These are phyloP conservation scores for Brachionus calyciflorus DNA, from an alignment of 1,140 invertebrate genomes.

Conservation along the genomic window DNA sequence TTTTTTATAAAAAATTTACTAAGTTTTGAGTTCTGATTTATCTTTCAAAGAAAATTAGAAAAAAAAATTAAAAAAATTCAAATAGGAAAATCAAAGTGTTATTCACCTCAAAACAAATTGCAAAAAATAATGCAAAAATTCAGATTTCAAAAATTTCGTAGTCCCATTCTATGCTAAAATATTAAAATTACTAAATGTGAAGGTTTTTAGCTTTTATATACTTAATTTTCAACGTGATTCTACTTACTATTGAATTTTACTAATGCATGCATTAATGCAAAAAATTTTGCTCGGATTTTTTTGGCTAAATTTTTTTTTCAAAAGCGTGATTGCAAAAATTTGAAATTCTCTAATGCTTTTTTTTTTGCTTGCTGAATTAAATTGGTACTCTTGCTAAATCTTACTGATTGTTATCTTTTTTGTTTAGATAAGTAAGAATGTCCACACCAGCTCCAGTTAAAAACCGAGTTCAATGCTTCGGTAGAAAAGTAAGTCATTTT, in stretches of 20 bases:
- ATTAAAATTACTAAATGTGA: neutral
- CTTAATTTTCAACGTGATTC: constrained; percentile 45
- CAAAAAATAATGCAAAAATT: too few relatives aligned
- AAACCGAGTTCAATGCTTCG: constrained; percentile 47
- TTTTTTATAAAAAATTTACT: too few relatives aligned
- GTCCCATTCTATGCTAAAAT: neutral
- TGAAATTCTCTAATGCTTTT: too few relatives aligned
- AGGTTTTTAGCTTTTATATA: constrained; percentile 31
- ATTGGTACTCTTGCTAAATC: too few relatives aligned
- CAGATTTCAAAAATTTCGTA: neutral
- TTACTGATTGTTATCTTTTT: too few relatives aligned
- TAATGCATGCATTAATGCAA: constrained; percentile 35
- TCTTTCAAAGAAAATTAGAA: too few relatives aligned
- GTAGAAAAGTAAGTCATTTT: constrained; percentile 44
- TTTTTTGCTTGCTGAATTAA: too few relatives aligned
- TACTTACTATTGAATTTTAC: constrained; percentile 6
- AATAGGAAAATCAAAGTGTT: too few relatives aligned
- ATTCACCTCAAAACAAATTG: too few relatives aligned
- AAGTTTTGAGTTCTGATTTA: too few relatives aligned
- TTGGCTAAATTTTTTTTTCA: neutral
- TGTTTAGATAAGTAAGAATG: constrained; percentile 42
- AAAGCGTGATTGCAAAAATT: constrained; percentile 33
- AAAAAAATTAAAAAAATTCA: too few relatives aligned
- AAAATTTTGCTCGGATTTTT: neutral
- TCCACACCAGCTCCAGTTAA: constrained; percentile 24